Conservation (phyloP, 2,797 vertebrate genomes). For the Acipenser transmontanus region DNA sequence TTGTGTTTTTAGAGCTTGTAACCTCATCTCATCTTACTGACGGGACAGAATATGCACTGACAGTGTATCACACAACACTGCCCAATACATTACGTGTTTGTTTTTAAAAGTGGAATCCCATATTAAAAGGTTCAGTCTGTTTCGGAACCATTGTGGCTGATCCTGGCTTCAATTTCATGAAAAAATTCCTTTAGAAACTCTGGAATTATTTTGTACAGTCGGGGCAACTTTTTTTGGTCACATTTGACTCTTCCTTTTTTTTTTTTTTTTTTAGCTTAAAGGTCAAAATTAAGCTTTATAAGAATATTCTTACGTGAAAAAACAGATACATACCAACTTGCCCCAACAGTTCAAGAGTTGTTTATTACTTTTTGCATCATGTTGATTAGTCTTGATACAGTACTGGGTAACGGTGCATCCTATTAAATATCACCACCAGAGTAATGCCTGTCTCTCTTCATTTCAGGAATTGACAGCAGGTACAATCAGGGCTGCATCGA, state of each 20-base stretch:
- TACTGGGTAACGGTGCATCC: no score
- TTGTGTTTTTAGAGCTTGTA: neutral
- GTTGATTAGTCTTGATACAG: neutral
- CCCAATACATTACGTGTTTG: neutral
- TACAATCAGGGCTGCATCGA: constrained; percentile 93
- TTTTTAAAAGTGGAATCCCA: no score
- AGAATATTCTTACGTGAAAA: neutral
- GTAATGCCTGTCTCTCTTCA: constrained; percentile 10
- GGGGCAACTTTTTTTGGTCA: no score
- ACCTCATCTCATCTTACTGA: neutral
- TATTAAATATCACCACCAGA: no score
- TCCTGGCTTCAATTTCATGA: neutral
- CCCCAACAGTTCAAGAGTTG: neutral
- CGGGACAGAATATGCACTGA: neutral
- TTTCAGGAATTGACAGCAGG: constrained; percentile 88
- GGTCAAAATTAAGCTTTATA: neutral
- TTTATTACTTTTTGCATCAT: neutral
- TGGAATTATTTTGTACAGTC: neutral
- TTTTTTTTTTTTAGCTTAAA: no score
- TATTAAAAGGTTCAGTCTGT: no score
- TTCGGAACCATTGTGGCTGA: neutral
- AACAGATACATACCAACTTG: neutral
- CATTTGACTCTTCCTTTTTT: no score
- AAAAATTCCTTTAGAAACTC: neutral
- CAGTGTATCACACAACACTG: neutral